Base-by-base conservation (phyloP, 2,113 vertebrate species). In the Thymallus thymallus region DNA sequence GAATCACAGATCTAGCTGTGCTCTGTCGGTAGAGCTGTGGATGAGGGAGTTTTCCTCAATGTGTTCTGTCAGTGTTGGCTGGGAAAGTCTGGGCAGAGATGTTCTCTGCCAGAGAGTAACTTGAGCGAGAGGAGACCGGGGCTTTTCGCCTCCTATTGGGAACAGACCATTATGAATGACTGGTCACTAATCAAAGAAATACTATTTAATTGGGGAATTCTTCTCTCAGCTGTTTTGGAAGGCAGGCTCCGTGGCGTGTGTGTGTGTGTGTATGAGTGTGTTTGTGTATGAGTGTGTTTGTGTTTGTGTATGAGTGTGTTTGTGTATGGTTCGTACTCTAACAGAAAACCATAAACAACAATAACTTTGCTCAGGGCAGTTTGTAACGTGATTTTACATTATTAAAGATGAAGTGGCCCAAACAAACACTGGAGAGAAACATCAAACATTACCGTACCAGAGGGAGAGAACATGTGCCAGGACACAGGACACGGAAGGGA, bases 351-450 rank as follows among this genome's bases (percentile, higher is more conserved):
- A 41, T 41, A 0, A 41, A 67, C 71, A 72, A 73, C 23, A 75
- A 23, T 22, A 80, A 75, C 55, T 51, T 63, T 67, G 23, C 68
- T 78, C 58, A 22, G 58, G 69, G 73, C 69, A 51, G 77, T 7
- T 45, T 72, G 71, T 41, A 1, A 79, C 69, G 48, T 80, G 79
- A 83, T 84, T 85, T 76, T 81, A 83, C 3, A 35, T 69, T 24
- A 86, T 30, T 63, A 55, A 71, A 35, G 10, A 48, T 16, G 14
- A 16, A 48, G 46, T 4, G 14, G 46, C 66, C 26, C 26, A 71
- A 80, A 69, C 30, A 72, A 70, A 56, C 30, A 77, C 12, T 51
- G 46, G 46, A 16, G 46, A 14, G 46, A 16, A 51, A 48, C 46
- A 51, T 51, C 30, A 58, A 63, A 24, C 48, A 65, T 61, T 64